Evolutionary conservation across 1,140 invertebrate species (phyloP).

Genomic region (Apis cerana): DNA sequence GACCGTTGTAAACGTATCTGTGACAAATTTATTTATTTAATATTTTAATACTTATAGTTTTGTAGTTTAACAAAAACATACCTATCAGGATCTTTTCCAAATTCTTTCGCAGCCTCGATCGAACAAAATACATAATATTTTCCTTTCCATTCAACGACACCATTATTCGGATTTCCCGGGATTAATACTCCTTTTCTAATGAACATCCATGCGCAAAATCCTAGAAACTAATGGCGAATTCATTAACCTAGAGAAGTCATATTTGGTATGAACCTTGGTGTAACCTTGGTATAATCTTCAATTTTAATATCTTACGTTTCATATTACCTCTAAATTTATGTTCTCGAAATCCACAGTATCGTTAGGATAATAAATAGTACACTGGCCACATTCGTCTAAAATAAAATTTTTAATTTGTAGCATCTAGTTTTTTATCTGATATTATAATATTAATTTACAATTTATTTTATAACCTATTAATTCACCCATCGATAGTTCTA

Average conservation of each 20-base stretch:
- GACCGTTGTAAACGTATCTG: conserved; percentile 82
- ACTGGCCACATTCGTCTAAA: conserved; percentile 68
- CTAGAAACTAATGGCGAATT: conserved; percentile 82
- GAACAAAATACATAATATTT: conserved; percentile 84
- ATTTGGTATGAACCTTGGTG: not conserved
- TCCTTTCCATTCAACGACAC: conserved; percentile 81
- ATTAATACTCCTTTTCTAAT: conserved; percentile 83
- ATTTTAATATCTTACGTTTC: not conserved
- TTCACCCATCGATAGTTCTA: conserved; percentile 76
- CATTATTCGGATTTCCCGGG: conserved; percentile 85
- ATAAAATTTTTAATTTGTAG: conserved; percentile 1
- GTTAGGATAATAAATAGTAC: conserved; percentile 76
- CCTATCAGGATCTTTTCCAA: conserved; percentile 83
- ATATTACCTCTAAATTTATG: conserved; percentile 77
- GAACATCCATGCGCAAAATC: conserved; percentile 85
- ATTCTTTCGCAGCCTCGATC: conserved; percentile 81
- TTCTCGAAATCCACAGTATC: conserved; percentile 77
- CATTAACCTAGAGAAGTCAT: conserved; percentile 11
- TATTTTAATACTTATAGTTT: not conserved
- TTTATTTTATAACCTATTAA: conserved; percentile 72
- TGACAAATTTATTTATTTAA: not conserved
- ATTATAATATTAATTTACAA: not conserved
- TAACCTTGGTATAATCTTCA: not conserved
- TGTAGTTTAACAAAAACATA: conserved; percentile 61
- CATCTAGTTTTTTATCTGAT: not conserved